Percentiles rank a stretch among this genome's conserved stretches.
Evolutionary conservation across 1,140 invertebrate species (phyloP).

Genomic region (Rhyacophila brunnea): DNA sequence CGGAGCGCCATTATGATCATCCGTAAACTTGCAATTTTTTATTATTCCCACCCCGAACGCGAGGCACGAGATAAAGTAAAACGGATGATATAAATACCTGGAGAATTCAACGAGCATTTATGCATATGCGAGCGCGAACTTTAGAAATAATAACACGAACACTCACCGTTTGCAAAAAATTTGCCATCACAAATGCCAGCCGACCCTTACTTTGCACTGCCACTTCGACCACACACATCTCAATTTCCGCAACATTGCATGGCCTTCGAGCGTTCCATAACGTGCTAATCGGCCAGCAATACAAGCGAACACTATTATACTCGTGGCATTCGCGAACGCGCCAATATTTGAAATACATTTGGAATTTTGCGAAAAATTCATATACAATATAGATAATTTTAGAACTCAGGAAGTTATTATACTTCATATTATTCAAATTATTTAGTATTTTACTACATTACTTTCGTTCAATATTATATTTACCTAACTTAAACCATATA

Average conservation of each 20-base stretch:
- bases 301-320: slow-evolving; percentile 45
- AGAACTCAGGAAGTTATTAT: not conserved
- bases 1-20: slow-evolving; percentile 51
- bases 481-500: no score
- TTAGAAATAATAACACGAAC: slow-evolving; percentile 38
- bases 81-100: slow-evolving; percentile 38
- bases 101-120: slow-evolving; percentile 42
- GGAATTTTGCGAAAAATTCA: slow-evolving; percentile 5
- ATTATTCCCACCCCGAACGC: slow-evolving; percentile 7
- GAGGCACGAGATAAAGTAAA: not conserved
- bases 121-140: slow-evolving; percentile 47
- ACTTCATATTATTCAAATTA: no score
- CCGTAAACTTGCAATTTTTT: slow-evolving; percentile 18
- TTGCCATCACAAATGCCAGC: slow-evolving; percentile 58
- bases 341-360: slow-evolving; percentile 12
- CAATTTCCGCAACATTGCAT: slow-evolving; percentile 58
- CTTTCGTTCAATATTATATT: no score
- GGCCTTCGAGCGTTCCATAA: slow-evolving; percentile 58
- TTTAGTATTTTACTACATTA: no score
- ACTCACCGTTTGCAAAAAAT: slow-evolving; percentile 58
- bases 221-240: slow-evolving; percentile 57
- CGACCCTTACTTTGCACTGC: slow-evolving; percentile 59
- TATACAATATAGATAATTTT: not conserved
- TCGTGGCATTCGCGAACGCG: slow-evolving; percentile 43
- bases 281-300: slow-evolving; percentile 56